phyloP scores from a whole-genome alignment of 2,797 vertebrate genomes.

The Premnoplex brunnescens region DNA sequence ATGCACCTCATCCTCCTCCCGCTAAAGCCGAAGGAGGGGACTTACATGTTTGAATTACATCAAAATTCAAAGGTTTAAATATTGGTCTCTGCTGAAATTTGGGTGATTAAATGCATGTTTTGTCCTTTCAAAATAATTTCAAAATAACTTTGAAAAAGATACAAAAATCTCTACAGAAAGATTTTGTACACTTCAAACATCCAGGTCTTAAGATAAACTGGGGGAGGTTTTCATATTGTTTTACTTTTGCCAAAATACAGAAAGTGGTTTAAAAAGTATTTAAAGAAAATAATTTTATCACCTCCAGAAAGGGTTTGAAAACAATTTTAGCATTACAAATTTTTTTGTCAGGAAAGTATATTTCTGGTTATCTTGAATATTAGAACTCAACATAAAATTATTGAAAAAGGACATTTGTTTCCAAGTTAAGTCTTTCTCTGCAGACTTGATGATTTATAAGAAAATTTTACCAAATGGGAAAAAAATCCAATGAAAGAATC shows the following conservation, averaged over 20 bases:
- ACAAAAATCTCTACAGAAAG: neutral
- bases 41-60: neutral
- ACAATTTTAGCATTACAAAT: neutral
- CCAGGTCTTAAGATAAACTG: neutral
- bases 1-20: neutral
- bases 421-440: neutral
- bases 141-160: neutral
- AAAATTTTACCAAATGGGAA: neutral
- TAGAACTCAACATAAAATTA: neutral
- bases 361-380: neutral
- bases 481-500: neutral
- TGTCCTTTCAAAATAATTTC: neutral
- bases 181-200: neutral
- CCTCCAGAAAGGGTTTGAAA: neutral
- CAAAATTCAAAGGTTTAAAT: neutral
- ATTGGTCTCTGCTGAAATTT: neutral
- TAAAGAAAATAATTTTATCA: neutral
- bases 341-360: neutral
- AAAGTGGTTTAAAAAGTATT: neutral
- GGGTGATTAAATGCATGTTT: neutral
- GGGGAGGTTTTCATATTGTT: accelerated
- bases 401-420: neutral
- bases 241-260: neutral
- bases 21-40: neutral
- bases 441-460: neutral